These are phyloP conservation scores for Baryphthengus martii DNA, from an alignment of 2,113 vertebrate species.

Conservation along the genomic window DNA sequence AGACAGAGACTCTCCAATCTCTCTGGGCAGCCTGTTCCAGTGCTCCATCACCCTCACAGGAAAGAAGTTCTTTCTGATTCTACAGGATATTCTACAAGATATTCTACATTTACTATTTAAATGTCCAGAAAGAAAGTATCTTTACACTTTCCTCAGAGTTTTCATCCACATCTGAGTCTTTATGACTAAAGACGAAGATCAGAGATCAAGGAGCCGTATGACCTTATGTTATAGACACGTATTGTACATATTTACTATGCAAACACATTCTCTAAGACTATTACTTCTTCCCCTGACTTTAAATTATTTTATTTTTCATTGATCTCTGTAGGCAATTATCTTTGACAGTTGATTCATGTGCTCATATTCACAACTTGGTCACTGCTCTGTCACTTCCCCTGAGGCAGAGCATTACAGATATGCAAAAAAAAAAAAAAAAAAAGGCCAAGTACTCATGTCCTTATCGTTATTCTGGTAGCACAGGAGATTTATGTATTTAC, in stretches of 20 bases:
- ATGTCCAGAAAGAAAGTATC: not conserved
- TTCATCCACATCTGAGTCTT: not conserved
- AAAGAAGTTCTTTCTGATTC: too few relatives aligned
- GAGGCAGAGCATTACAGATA: too few relatives aligned
- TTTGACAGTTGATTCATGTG: not conserved
- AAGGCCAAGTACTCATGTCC: too few relatives aligned
- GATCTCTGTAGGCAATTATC: rapidly evolving
- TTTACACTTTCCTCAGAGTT: not conserved
- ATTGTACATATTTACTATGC: not conserved
- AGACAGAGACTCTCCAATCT: too few relatives aligned
- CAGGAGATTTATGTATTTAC: not conserved
- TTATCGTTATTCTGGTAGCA: not conserved
- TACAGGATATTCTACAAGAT: too few relatives aligned
- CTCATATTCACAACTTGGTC: not conserved
- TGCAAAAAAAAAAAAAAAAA: too few relatives aligned
- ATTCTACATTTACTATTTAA: not conserved
- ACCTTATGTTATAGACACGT: not conserved
- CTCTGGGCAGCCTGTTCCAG: too few relatives aligned
- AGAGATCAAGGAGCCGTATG: not conserved
- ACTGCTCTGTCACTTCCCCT: not conserved
- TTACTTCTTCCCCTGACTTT: not conserved
- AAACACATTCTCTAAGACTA: not conserved
- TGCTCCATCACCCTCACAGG: too few relatives aligned
- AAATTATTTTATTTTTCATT: not conserved
- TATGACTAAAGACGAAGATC: not conserved